These are phyloP conservation scores for Gouania willdenowi DNA, from an alignment of 2,797 vertebrate species.

Conservation along the genomic window DNA sequence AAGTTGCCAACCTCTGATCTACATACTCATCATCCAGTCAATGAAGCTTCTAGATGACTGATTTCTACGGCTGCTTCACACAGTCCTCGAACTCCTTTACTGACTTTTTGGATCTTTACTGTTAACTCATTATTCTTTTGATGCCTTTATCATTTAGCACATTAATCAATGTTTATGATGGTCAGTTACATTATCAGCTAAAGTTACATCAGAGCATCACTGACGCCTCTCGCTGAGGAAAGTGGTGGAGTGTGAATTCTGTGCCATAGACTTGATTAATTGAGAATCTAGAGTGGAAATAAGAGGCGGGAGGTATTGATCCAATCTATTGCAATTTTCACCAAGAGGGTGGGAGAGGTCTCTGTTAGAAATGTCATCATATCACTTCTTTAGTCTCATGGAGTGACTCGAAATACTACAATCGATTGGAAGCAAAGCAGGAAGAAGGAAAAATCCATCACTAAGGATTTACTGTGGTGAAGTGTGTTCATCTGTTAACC, in stretches of 20 bases:
- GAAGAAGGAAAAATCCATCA: slow-evolving; percentile 19
- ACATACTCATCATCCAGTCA: no score
- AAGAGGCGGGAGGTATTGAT: slow-evolving; percentile 52
- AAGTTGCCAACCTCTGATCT: no score
- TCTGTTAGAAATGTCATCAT: slow-evolving; percentile 51
- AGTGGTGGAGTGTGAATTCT: slow-evolving; percentile 12
- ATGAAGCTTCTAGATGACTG: no score
- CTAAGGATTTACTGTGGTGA: slow-evolving; percentile 12
- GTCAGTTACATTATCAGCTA: no score
- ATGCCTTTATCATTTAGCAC: no score
- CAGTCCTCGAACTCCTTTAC: no score
- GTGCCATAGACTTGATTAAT: slow-evolving; percentile 21
- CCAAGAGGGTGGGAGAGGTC: slow-evolving; percentile 34
- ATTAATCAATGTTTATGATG: no score
- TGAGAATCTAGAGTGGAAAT: slow-evolving; percentile 26
- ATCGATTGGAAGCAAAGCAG: slow-evolving; percentile 17
- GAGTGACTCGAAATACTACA: slow-evolving; percentile 17
- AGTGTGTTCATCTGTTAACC: slow-evolving; percentile 14
- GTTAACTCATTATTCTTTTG: no score
- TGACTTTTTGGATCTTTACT: no score
- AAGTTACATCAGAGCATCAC: no score
- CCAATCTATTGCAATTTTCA: slow-evolving; percentile 22
- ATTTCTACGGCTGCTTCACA: no score
- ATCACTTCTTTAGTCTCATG: slow-evolving; percentile 32
- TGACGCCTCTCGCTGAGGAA: slow-evolving; percentile 20